Conservation (phyloP, 2,888 invertebrate species). For the Candidula unifasciata region DNA sequence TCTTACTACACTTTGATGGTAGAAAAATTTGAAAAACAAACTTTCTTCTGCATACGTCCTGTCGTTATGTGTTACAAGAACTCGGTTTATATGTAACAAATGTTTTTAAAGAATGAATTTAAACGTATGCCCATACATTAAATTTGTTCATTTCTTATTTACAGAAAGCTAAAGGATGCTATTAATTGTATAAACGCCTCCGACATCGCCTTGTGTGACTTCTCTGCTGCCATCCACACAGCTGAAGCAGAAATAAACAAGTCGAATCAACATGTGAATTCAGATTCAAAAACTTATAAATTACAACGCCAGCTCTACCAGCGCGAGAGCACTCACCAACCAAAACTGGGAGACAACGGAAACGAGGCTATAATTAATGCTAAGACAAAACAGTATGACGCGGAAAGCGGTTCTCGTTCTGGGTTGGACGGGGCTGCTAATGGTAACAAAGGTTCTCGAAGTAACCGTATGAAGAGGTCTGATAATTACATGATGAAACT, state of each 20-base stretch:
- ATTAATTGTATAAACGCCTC: background rate
- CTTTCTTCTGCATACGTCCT: no score
- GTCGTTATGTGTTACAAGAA: no score
- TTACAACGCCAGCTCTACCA: background rate
- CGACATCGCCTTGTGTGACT: background rate
- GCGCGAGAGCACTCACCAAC: background rate
- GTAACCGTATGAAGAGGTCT: background rate
- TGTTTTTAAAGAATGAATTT: no score
- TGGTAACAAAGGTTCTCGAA: background rate
- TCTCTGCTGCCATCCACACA: background rate
- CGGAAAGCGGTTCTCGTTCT: background rate
- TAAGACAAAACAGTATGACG: background rate
- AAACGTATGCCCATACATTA: no score
- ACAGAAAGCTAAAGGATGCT: conserved; percentile 13
- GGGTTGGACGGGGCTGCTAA: background rate
- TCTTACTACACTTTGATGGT: no score
- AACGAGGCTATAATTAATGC: background rate
- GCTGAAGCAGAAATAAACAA: background rate
- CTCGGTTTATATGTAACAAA: no score
- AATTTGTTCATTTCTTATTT: no score
- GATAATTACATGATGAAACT: background rate
- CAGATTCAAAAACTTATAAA: background rate
- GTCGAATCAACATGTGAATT: background rate
- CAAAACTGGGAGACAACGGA: background rate
- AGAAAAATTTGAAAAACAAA: no score